Evolutionary conservation across 2,113 vertebrate genomes (phyloP).

Genomic region (Aphelocoma coerulescens): DNA sequence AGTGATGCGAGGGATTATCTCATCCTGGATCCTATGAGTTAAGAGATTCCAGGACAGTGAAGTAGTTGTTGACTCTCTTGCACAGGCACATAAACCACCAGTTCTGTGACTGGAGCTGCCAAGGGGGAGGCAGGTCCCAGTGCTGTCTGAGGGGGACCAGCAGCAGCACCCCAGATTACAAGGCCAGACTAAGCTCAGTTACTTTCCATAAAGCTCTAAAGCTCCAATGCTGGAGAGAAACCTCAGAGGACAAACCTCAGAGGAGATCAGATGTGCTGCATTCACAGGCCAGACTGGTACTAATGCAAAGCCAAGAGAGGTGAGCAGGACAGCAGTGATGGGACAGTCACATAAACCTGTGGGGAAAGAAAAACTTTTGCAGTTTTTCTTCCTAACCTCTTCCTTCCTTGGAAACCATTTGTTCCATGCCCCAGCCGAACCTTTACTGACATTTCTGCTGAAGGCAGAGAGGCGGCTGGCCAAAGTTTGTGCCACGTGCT

Average conservation of each 20-base stretch:
- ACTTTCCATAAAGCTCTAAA: background rate
- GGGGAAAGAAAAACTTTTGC: background rate
- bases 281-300: background rate
- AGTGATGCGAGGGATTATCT: background rate
- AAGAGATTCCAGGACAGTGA: conserved; percentile 56
- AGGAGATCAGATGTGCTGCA: background rate
- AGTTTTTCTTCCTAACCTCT: background rate
- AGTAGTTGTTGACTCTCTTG: conserved; percentile 20
- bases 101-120: background rate
- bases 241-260: background rate
- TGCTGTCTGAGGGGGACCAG: background rate
- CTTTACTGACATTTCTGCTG: conserved; percentile 31
- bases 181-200: background rate
- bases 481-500: background rate
- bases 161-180: background rate
- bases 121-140: background rate
- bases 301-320: background rate
- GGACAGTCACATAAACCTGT: background rate
- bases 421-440: background rate
- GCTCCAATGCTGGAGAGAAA: background rate
- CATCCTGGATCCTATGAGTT: conserved; percentile 21
- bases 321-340: background rate
- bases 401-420: background rate
- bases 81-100: background rate
- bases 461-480: background rate